Conservation (phyloP, 2,113 vertebrate species). For the Calonectris borealis region DNA sequence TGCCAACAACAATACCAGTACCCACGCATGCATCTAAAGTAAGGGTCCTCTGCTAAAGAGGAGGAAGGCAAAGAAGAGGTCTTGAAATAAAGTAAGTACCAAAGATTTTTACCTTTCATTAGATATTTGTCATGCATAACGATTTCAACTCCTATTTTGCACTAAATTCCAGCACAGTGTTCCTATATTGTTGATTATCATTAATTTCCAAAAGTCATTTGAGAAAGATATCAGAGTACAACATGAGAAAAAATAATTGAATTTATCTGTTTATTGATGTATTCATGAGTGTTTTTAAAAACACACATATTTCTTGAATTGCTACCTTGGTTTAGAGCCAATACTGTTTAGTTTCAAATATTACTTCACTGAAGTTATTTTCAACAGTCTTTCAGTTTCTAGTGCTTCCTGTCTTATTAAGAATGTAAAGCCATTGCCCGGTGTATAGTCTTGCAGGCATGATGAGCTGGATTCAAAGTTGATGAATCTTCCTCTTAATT, state of each 20-base stretch:
- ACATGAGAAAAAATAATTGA: not conserved
- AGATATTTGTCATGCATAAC: not conserved
- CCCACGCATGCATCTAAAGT: not conserved
- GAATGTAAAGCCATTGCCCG: not conserved
- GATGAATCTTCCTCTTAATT: conserved; percentile 37
- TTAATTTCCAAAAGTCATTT: not conserved
- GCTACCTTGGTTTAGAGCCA: not conserved
- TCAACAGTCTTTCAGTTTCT: not conserved
- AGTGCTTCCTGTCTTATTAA: not conserved
- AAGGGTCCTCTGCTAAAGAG: not conserved
- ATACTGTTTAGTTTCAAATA: not conserved
- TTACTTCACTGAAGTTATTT: not conserved
- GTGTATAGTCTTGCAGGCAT: not conserved
- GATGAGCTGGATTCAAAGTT: conserved; percentile 10
- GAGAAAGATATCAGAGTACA: not conserved
- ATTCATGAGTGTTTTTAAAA: not conserved
- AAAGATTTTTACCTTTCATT: not conserved
- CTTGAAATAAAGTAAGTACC: not conserved
- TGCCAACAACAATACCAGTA: not conserved
- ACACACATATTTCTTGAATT: not conserved
- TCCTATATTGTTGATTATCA: not conserved
- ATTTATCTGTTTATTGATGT: not conserved
- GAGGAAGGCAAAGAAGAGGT: not conserved
- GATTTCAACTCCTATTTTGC: not conserved
- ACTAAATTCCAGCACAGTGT: not conserved